These are phyloP conservation scores for Apaloderma vittatum DNA, from an alignment of 2,113 vertebrate species.

Conservation along the genomic window DNA sequence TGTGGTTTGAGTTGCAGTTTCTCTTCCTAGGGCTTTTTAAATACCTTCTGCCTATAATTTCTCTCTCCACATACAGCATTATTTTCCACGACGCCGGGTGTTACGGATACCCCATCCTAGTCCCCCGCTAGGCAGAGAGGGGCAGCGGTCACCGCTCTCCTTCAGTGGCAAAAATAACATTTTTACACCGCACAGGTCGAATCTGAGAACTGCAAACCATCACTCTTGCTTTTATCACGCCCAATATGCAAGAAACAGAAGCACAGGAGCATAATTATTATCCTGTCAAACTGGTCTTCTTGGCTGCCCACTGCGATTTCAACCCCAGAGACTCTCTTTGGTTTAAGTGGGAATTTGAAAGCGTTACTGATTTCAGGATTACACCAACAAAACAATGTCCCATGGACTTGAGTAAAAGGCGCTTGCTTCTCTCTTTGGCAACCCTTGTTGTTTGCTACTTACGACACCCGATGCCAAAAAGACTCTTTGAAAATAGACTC, in stretches of 20 bases:
- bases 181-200: not conserved
- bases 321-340: not conserved
- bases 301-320: not conserved
- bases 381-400: not conserved
- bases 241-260: not conserved
- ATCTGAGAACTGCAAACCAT: not conserved
- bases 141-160: not conserved
- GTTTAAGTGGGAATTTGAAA: not conserved
- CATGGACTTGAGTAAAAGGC: not conserved
- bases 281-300: not conserved
- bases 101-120: not conserved
- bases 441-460: not conserved
- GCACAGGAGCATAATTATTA: not conserved
- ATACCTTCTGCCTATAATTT: not conserved
- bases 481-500: accelerated
- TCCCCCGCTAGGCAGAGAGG: not conserved
- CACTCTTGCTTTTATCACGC: not conserved
- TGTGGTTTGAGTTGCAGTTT: not conserved
- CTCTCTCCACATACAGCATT: not conserved
- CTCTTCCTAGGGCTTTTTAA: not conserved
- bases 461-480: not conserved
- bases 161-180: not conserved
- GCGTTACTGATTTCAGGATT: not conserved
- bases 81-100: not conserved
- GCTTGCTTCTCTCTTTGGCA: not conserved